Conservation (phyloP, 2,113 vertebrate genomes). For the Murina feae region DNA sequence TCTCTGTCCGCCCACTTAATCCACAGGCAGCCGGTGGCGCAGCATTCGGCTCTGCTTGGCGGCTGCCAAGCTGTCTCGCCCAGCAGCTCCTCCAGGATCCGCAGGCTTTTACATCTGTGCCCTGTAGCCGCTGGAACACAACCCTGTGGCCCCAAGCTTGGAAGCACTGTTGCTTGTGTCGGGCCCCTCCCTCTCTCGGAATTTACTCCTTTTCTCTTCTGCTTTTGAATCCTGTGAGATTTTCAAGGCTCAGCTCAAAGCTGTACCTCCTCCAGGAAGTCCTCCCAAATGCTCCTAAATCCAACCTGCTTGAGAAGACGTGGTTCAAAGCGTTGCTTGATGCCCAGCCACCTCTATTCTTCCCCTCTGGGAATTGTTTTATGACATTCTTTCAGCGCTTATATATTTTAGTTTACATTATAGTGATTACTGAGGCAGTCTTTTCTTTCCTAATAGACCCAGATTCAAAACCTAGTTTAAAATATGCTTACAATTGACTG, state of each 20-base stretch:
- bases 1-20: slow-evolving; percentile 63
- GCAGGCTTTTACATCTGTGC: slow-evolving; percentile 56
- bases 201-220: slow-evolving; percentile 59
- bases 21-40: slow-evolving; percentile 57
- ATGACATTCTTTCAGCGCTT: slow-evolving; percentile 42
- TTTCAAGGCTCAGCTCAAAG: not conserved
- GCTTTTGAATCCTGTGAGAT: not conserved
- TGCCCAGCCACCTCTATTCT: not conserved
- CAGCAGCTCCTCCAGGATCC: slow-evolving; percentile 12
- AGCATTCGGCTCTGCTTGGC: slow-evolving; percentile 34
- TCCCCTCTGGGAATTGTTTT: not conserved
- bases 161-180: slow-evolving; percentile 41
- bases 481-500: slow-evolving; percentile 23
- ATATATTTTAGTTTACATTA: slow-evolving; percentile 23
- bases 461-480: slow-evolving; percentile 14
- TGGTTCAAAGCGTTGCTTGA: not conserved
- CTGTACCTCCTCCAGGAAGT: slow-evolving; percentile 58
- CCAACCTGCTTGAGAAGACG: not conserved
- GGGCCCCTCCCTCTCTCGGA: slow-evolving; percentile 57
- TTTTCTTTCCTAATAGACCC: slow-evolving; percentile 23
- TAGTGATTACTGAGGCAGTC: not conserved
- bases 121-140: slow-evolving; percentile 37
- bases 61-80: slow-evolving; percentile 50
- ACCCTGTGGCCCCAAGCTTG: slow-evolving; percentile 38
- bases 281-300: slow-evolving; percentile 37